Evolutionary conservation across 2,888 invertebrate genomes (phyloP).

Genomic region (Sphaeridia pumilis): DNA sequence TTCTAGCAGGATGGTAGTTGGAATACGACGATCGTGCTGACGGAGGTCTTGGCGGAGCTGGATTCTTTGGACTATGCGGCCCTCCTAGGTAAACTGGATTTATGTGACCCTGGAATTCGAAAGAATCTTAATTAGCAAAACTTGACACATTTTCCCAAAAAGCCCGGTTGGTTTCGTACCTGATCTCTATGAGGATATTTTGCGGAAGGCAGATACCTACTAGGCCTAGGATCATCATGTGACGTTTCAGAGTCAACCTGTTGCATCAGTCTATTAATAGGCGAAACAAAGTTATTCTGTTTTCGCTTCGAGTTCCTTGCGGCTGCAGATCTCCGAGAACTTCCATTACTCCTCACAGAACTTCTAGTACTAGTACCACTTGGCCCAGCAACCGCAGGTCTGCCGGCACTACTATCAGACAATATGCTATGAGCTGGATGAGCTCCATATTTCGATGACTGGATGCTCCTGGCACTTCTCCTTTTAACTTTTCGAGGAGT

Average conservation of each 20-base stretch:
- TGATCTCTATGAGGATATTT: slow-evolving; percentile 28
- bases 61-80: slow-evolving; percentile 30
- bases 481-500: slow-evolving; percentile 70
- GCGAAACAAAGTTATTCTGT: slow-evolving; percentile 41
- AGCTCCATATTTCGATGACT: slow-evolving; percentile 36
- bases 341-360: slow-evolving; percentile 45
- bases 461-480: slow-evolving; percentile 38
- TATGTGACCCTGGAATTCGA: slow-evolving; percentile 27
- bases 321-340: slow-evolving; percentile 55
- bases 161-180: no score
- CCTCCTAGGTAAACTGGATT: slow-evolving; percentile 34
- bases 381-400: slow-evolving; percentile 22
- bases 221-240: slow-evolving; percentile 28
- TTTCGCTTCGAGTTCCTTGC: slow-evolving; percentile 46
- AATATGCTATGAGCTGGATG: slow-evolving; percentile 15
- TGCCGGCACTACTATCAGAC: slow-evolving; percentile 17
- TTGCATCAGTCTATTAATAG: slow-evolving; percentile 57
- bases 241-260: slow-evolving; percentile 38
- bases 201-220: slow-evolving; percentile 18
- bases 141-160: no score
- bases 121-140: not conserved
- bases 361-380: slow-evolving; percentile 27
- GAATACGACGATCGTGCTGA: slow-evolving; percentile 76
- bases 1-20: slow-evolving; percentile 55
- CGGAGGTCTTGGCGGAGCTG: slow-evolving; percentile 47